Percentiles rank a stretch among this genome's conserved stretches.
These are phyloP conservation scores for Lota lota DNA, from an alignment of 2,113 vertebrate genomes.

Conservation along the genomic window DNA sequence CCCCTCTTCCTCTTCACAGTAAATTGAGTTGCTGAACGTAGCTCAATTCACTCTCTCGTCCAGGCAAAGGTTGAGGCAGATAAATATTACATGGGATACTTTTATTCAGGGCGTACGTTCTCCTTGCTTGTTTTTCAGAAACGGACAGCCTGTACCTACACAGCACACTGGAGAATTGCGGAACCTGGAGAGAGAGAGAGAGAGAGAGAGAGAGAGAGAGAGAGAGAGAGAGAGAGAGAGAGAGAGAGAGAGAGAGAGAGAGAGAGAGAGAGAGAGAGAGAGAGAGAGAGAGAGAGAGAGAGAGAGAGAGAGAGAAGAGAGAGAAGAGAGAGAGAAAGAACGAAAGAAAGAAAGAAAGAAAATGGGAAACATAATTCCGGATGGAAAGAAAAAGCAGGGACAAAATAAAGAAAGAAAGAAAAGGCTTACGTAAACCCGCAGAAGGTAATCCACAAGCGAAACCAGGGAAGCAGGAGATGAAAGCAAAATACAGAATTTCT, in stretches of 20 bases:
- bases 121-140: slow-evolving; percentile 53
- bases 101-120: slow-evolving; percentile 63
- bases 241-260: neutral
- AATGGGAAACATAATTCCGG: too few species aligned
- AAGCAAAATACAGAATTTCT: neutral
- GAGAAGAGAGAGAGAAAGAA: neutral
- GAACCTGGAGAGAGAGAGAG: neutral
- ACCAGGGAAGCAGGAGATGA: neutral
- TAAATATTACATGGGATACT: slow-evolving; percentile 75
- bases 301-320: neutral
- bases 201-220: neutral
- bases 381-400: slow-evolving; percentile 5
- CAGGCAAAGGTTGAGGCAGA: slow-evolving; percentile 40
- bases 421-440: slow-evolving; percentile 3
- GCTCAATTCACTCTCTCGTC: slow-evolving; percentile 39
- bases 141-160: slow-evolving; percentile 38
- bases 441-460: slow-evolving; percentile 1
- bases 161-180: slow-evolving; percentile 28
- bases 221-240: neutral
- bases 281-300: neutral
- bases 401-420: slow-evolving; percentile 1
- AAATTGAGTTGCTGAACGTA: slow-evolving; percentile 54
- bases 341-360: neutral
- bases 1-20: slow-evolving; percentile 43
- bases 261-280: neutral